Conservation (phyloP, 2,797 vertebrate species). For the Chelon auratus region DNA sequence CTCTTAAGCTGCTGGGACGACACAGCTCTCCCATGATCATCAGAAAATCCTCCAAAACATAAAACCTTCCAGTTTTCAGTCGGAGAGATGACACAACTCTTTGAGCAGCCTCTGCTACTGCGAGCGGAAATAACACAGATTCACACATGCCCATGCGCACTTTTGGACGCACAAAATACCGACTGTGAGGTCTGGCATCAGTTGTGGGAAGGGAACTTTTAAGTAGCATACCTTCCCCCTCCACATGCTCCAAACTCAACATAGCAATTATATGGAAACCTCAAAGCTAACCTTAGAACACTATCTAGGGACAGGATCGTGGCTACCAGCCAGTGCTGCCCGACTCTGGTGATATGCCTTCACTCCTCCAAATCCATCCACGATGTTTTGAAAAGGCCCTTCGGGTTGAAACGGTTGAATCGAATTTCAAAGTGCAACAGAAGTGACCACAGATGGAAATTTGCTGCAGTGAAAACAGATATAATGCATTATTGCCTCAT, state of each 20-base stretch:
- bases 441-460: background rate
- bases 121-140: conserved; percentile 20
- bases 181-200: conserved; percentile 64
- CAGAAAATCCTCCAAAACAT: conserved; percentile 4
- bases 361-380: conserved; percentile 28
- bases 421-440: background rate
- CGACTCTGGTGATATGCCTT: conserved; percentile 35
- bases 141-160: conserved; percentile 27
- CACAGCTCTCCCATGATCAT: background rate
- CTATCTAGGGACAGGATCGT: conserved; percentile 42
- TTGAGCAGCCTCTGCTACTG: conserved; percentile 16
- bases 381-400: conserved; percentile 35
- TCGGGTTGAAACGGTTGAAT: conserved; percentile 2
- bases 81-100: background rate
- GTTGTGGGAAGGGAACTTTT: conserved; percentile 58
- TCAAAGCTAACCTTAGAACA: conserved; percentile 70
- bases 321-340: conserved; percentile 50
- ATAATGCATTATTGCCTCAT: background rate
- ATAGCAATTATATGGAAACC: conserved; percentile 68
- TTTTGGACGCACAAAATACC: conserved; percentile 49
- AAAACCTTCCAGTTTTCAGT: conserved; percentile 18
- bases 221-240: conserved; percentile 55
- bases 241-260: conserved; percentile 56
- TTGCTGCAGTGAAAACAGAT: background rate
- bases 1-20: background rate